Percentiles rank a stretch among this genome's conserved stretches.
Evolutionary conservation across 2,888 invertebrate genomes (phyloP).

Genomic region (Poecilus cupreus): DNA sequence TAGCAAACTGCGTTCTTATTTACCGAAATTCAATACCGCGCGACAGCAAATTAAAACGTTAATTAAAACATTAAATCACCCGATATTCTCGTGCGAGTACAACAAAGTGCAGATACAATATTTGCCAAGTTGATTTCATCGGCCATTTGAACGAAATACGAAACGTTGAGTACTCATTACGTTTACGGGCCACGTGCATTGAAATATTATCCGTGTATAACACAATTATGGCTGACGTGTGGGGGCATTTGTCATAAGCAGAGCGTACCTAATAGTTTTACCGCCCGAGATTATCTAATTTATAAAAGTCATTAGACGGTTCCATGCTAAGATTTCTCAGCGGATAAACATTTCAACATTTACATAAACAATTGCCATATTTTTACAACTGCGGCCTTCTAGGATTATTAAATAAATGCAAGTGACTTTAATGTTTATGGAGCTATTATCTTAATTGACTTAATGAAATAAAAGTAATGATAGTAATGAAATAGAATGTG

Average conservation of each 20-base stretch:
- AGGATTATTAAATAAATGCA: background rate
- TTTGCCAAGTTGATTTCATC: slow-evolving; percentile 48
- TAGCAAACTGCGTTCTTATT: slow-evolving; percentile 37
- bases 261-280: slow-evolving; percentile 54
- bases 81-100: background rate
- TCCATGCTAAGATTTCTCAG: slow-evolving; percentile 1
- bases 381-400: background rate
- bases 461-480: slow-evolving; percentile 27
- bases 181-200: slow-evolving; percentile 7
- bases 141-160: slow-evolving; percentile 2
- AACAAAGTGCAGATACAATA: slow-evolving; percentile 13
- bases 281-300: slow-evolving; percentile 48
- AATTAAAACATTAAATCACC: slow-evolving; percentile 42
- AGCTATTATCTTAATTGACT: slow-evolving; percentile 27
- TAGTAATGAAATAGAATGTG: slow-evolving; percentile 20
- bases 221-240: slow-evolving; percentile 54
- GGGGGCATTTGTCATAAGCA: slow-evolving; percentile 54
- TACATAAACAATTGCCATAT: slow-evolving; percentile 34
- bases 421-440: slow-evolving; percentile 3
- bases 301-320: slow-evolving; percentile 46
- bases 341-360: slow-evolving; percentile 14
- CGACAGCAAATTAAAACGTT: slow-evolving; percentile 14
- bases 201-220: slow-evolving; percentile 56
- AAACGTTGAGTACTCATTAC: background rate
- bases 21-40: slow-evolving; percentile 13